Evolutionary conservation across 30 jellyfish, hydroid and myxozoan species (phyloP).

Genomic region (Rhopilema esculentum): DNA sequence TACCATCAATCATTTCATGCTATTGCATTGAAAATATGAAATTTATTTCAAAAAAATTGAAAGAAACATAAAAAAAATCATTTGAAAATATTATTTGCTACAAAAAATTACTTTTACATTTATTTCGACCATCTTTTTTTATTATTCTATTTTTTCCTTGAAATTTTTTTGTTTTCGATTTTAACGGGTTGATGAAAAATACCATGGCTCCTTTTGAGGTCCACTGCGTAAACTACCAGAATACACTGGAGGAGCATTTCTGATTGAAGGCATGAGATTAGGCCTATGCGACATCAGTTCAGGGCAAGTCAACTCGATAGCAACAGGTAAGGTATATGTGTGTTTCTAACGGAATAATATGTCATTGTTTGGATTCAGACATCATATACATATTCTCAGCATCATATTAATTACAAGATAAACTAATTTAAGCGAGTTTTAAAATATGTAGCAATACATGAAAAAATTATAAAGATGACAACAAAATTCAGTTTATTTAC

Average conservation of each 20-base stretch:
- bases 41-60: slow-evolving; percentile 20
- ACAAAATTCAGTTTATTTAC: background rate
- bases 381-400: background rate
- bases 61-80: slow-evolving; percentile 3
- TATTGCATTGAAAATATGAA: slow-evolving; percentile 23
- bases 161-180: slow-evolving; percentile 1
- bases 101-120: slow-evolving; percentile 20
- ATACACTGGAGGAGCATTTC: background rate
- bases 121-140: slow-evolving; percentile 15
- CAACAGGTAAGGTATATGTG: background rate
- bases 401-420: background rate
- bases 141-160: slow-evolving; percentile 4
- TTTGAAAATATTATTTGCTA: slow-evolving; percentile 11
- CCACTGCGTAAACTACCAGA: background rate
- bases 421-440: background rate
- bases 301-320: background rate
- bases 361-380: background rate
- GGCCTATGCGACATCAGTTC: background rate
- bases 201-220: background rate
- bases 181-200: background rate
- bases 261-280: background rate
- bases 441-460: background rate
- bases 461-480: background rate
- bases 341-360: background rate
- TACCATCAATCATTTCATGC: slow-evolving; percentile 24